Conservation (phyloP, 1,140 invertebrate genomes). For the Conus betulinus region DNA sequence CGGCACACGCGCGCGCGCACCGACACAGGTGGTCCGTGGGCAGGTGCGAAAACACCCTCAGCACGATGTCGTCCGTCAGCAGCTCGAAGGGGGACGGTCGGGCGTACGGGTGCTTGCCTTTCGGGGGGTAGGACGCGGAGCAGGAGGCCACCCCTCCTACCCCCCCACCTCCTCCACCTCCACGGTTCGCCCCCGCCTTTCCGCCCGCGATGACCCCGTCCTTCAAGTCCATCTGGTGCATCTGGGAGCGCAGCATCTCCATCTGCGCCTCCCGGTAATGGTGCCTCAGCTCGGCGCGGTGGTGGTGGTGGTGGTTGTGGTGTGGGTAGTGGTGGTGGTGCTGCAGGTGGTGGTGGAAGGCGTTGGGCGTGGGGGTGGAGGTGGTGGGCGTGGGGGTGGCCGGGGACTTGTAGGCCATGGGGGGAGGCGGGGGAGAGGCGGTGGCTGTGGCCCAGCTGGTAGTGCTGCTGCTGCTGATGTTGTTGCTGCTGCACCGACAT, state of each 20-base stretch:
- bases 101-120: conserved; percentile 53
- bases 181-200: not conserved
- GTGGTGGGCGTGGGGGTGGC: conserved; percentile 20
- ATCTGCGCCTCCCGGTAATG: conserved; percentile 46
- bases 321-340: not conserved
- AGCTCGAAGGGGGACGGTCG: conserved; percentile 64
- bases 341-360: conserved; percentile 6
- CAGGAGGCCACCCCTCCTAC: not conserved
- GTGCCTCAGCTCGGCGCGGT: not conserved
- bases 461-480: conserved; percentile 21
- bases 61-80: conserved; percentile 78
- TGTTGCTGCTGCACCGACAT: conserved; percentile 28
- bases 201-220: conserved; percentile 44
- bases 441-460: conserved; percentile 16
- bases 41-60: conserved; percentile 85
- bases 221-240: conserved; percentile 55
- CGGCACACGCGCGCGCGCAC: conserved; percentile 87
- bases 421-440: conserved; percentile 35
- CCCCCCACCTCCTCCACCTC: not conserved
- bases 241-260: conserved; percentile 53
- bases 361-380: conserved; percentile 11
- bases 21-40: conserved; percentile 86
- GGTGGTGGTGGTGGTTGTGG: conserved; percentile 25
- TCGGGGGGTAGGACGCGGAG: conserved; percentile 17
- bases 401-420: conserved; percentile 17